Evolutionary conservation across 2,797 vertebrate species (phyloP).

Genomic region (Anas flavirostris): DNA sequence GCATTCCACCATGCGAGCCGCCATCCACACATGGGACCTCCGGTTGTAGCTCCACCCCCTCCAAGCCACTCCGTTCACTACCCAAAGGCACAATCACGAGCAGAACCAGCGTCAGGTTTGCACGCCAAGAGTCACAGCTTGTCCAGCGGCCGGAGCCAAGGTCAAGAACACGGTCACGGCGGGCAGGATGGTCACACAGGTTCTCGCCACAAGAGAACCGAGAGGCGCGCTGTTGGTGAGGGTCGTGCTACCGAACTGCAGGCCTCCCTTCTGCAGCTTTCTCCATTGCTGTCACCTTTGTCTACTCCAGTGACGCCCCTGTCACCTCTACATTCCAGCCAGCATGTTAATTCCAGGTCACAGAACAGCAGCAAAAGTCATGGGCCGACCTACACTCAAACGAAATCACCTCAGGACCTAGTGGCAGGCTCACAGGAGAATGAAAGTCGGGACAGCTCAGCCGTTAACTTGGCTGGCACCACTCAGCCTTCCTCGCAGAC

Average conservation of each 20-base stretch:
- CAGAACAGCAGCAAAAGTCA: conserved; percentile 72
- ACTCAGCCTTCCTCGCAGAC: conserved; percentile 82
- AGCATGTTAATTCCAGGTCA: conserved; percentile 74
- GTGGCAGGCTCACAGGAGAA: conserved; percentile 61
- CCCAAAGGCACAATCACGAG: conserved; percentile 67
- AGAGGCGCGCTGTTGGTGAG: conserved; percentile 67
- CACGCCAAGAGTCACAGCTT: conserved; percentile 58
- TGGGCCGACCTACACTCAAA: conserved; percentile 29
- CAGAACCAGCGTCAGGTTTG: conserved; percentile 60
- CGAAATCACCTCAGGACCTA: conserved; percentile 67
- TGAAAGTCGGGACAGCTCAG: conserved; percentile 65
- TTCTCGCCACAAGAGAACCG: conserved; percentile 61
- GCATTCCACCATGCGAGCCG: conserved; percentile 75
- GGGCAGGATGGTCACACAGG: conserved; percentile 42
- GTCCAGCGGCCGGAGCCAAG: conserved; percentile 37
- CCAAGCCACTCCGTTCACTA: conserved; percentile 67
- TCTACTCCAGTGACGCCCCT: conserved; percentile 80
- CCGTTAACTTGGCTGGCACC: conserved; percentile 68
- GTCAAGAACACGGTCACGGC: neutral
- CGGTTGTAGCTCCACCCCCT: conserved; percentile 57
- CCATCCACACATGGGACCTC: conserved; percentile 57
- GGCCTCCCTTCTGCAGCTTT: conserved; percentile 49
- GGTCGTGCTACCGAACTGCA: conserved; percentile 26
- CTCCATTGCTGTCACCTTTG: conserved; percentile 79
- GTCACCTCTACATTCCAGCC: conserved; percentile 87